Base-by-base conservation (phyloP, 2,888 invertebrate genomes). In the Flabesymbios commensalis region DNA sequence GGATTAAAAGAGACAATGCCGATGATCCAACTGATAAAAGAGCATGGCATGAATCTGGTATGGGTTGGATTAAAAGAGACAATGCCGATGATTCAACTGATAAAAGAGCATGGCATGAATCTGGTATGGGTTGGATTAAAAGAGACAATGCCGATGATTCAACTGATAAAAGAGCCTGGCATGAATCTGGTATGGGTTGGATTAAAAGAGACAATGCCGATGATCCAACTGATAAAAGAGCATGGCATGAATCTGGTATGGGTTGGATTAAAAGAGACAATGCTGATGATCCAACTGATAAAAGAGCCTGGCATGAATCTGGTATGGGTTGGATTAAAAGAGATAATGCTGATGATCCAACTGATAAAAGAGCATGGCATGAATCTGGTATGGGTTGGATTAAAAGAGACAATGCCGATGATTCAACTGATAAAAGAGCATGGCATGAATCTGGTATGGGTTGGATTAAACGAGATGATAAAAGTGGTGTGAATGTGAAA, bases 341-440 rank as follows among this genome's bases (percentile, higher is more conserved):
- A 26, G 49, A 33, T 3, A 53, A 59, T 31, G 24, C 10, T 29
- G 45, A 5, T 28, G 53, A 19, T 36, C 5, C 10, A 32, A 24
- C n/a, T 36, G 51, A 57, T 7, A 59, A 59, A 24, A 31, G 32
- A 42, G 42, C 14, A 41, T 59, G 59, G 59, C 53, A 56, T n/a
- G 48, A 61, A 31, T 51, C 63, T 19, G 64, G 61, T 22, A 66
- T 67, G 65, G 32, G 57, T 32, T 67, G 67, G 67, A 62, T 67
- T 36, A 67, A 66, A 49, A 45, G 63, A 22, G 55, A 53, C 33
- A 41, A 48, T 43, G 47, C 55, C 22, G 53, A 51, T 26, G 39
- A 47, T 19, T n/a, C n/a, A n/a, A n/a, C n/a, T n/a, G 55, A 61
- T 29, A 61, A 61, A 47, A 52, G 54, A 33, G 57, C 33, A 17